A percentile compares a stretch with the other conserved stretches of the same genome.
Evolutionary conservation across 2,797 vertebrate species (phyloP).

Genomic region (Euthynnus affinis): DNA sequence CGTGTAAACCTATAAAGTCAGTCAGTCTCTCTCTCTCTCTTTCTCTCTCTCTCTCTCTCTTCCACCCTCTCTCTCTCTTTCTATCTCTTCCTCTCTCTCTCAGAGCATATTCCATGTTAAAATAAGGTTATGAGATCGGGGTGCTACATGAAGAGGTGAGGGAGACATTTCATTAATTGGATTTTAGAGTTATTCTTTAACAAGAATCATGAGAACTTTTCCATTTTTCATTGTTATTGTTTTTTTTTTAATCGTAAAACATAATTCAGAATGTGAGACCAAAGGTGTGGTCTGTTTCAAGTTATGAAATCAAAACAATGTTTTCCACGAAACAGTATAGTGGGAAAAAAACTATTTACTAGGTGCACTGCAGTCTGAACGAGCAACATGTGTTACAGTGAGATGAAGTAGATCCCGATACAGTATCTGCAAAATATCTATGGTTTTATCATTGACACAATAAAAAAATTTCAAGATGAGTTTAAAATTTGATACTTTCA

Average conservation of each 20-base stretch:
- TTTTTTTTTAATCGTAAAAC: conserved; percentile 37
- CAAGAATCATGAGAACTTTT: conserved; percentile 53
- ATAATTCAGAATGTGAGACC: conserved; percentile 45
- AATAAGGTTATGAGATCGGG: conserved; percentile 77
- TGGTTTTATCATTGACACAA: conserved; percentile 42
- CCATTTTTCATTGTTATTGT: conserved; percentile 39
- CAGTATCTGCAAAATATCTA: conserved; percentile 31
- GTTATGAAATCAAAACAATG: conserved; percentile 62
- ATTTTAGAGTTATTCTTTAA: conserved; percentile 69
- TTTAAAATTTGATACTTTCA: neutral
- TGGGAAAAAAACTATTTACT: neutral
- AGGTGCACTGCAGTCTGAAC: conserved; percentile 11
- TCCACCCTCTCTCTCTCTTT: conserved; percentile 31
- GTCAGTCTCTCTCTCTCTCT: conserved; percentile 27
- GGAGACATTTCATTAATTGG: conserved; percentile 70
- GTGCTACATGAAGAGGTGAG: conserved; percentile 58
- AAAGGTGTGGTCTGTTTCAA: conserved; percentile 57
- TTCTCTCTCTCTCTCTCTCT: conserved; percentile 22
- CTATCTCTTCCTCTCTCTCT: conserved; percentile 24
- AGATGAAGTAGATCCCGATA: neutral
- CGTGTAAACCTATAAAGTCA: conserved; percentile 78
- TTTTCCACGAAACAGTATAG: conserved; percentile 17
- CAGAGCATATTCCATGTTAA: conserved; percentile 74
- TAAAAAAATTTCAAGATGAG: conserved; percentile 17
- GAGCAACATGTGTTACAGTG: conserved; percentile 16